Evolutionary conservation across 2,797 vertebrate species (phyloP).

Genomic region (Cryptoblepharus egeriae): DNA sequence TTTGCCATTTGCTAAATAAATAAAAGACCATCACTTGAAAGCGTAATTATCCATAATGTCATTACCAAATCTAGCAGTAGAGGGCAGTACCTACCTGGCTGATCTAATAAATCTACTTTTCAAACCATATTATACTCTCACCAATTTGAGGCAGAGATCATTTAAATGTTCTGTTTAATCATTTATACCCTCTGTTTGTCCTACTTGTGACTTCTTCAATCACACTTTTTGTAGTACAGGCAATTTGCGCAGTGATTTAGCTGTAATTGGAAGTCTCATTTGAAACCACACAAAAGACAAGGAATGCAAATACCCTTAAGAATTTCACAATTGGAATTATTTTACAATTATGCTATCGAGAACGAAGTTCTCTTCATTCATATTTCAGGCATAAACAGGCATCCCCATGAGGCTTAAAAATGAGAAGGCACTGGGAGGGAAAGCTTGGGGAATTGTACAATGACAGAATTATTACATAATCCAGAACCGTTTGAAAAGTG

Average conservation of each 20-base stretch:
- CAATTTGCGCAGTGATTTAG: background rate
- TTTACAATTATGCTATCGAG: background rate
- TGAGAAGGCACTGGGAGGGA: background rate
- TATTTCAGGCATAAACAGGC: background rate
- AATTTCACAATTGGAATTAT: background rate
- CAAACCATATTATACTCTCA: background rate
- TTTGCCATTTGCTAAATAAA: too few relatives aligned
- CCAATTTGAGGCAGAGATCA: background rate
- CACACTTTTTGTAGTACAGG: background rate
- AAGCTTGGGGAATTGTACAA: background rate
- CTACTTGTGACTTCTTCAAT: background rate
- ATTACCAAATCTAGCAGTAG: slow-evolving; percentile 50
- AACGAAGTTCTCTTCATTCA: background rate
- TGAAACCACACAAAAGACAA: background rate
- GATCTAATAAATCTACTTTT: background rate
- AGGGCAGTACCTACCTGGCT: slow-evolving; percentile 46
- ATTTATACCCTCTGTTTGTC: background rate
- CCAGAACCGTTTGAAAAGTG: background rate
- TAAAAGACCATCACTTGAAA: background rate
- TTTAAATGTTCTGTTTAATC: background rate
- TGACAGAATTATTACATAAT: background rate
- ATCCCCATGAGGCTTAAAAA: background rate
- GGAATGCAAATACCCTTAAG: background rate
- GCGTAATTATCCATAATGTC: accelerated
- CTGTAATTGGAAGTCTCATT: background rate